phyloP scores from a whole-genome alignment of 2,797 vertebrate genomes.

The Pangasius djambal region DNA sequence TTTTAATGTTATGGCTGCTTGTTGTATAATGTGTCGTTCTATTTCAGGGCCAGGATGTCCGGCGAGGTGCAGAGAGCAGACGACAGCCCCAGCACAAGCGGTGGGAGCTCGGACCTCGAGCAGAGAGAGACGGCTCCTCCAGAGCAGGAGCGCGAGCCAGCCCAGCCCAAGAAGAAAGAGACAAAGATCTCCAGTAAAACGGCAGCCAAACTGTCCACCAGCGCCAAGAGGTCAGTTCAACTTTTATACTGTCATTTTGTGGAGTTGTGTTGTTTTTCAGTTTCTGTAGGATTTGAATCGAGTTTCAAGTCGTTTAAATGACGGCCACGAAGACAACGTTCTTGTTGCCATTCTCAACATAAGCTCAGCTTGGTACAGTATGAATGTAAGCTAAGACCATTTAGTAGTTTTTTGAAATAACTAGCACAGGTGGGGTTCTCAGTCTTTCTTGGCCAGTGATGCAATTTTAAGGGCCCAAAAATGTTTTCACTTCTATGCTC shows the following conservation, averaged over 20 bases:
- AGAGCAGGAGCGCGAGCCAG: conserved; percentile 92
- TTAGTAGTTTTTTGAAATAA: not conserved
- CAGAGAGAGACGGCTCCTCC: conserved; percentile 90
- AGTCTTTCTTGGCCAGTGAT: not conserved
- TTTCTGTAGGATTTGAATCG: not conserved
- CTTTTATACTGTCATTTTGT: not conserved
- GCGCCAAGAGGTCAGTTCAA: conserved; percentile 92
- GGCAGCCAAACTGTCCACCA: conserved; percentile 97
- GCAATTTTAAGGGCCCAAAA: not conserved
- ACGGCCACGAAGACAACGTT: not conserved
- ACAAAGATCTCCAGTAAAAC: conserved; percentile 99
- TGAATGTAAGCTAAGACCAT: too few species aligned
- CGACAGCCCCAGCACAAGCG: conserved; percentile 97
- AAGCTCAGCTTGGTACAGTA: not conserved
- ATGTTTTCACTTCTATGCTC: not conserved
- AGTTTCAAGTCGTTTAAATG: not conserved
- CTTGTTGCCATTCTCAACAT: not conserved
- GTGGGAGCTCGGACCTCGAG: conserved; percentile 97
- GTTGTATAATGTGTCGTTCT: not conserved
- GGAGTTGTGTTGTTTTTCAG: not conserved
- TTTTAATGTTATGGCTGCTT: too few species aligned
- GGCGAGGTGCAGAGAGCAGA: conserved; percentile 96
- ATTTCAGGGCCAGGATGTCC: conserved; percentile 86
- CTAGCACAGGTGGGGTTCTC: not conserved
- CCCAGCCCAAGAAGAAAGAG: conserved; percentile 98